phyloP scores from a whole-genome alignment of 2,113 vertebrate species.

The Raphicerus campestris region DNA sequence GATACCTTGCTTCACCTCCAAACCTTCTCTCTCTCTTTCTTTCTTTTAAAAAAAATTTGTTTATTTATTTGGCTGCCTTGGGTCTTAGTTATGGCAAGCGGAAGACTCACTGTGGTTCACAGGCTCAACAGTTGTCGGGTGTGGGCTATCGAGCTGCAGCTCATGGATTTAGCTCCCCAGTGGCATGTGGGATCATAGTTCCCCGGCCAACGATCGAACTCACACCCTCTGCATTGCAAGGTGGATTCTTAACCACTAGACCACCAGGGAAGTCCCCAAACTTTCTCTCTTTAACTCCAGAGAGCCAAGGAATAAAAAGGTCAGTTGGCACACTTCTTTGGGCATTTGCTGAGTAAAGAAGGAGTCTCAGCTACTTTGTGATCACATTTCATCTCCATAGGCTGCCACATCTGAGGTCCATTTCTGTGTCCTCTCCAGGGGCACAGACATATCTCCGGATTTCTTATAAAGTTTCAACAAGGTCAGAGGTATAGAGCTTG shows the following conservation, averaged over 20 bases:
- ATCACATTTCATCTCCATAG: not conserved
- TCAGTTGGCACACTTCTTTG: not conserved
- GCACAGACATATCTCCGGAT: not conserved
- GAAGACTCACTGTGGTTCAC: not conserved
- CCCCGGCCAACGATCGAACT: fast-evolving
- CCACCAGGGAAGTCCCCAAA: not conserved
- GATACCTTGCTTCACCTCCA: not conserved
- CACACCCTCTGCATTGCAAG: not conserved
- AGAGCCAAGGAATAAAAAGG: not conserved
- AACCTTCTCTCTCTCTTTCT: not conserved
- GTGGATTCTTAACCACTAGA: not conserved
- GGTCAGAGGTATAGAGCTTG: not conserved
- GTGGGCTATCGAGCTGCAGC: not conserved
- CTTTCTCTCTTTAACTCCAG: not conserved
- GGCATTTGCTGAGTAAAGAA: not conserved
- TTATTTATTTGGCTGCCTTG: not conserved
- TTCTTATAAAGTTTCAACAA: not conserved
- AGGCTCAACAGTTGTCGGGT: not conserved
- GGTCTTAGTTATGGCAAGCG: not conserved
- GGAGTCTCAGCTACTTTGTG: not conserved
- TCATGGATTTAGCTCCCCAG: not conserved
- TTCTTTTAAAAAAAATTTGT: not conserved
- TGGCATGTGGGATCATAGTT: not conserved
- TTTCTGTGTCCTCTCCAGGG: not conserved
- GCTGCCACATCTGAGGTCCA: not conserved